Evolutionary conservation across 2,888 invertebrate species (phyloP), one percentile per base, ranked within the genome.

Genomic region (Xanthia togata): DNA sequence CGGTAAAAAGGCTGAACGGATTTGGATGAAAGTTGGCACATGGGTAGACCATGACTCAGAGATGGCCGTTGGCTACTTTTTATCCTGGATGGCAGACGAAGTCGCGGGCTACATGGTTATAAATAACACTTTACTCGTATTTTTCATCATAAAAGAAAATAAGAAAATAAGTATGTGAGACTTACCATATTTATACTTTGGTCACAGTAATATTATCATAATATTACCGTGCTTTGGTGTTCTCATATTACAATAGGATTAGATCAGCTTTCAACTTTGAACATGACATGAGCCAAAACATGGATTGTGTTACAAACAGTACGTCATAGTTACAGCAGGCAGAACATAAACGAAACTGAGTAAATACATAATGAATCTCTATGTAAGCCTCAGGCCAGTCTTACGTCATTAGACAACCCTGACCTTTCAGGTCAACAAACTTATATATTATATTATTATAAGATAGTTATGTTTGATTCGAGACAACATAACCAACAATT

Each of bases 301-400:
- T 14, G 9, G 20, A 11, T 65, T 71, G 26, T 38, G n/a, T 14
- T 38, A 26, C n/a, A 31, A 64, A 50, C 47, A 64, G 31, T 11
- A 14, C 47, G n/a, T 17, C 73, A 55, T 31, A 53, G 14, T 74
- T 26, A 20, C 20, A 44, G n/a, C 41, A 50, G 11, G 20, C 9
- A 47, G 23, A 75, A 63, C 55, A 63, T 35, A 26, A 38, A 14
- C 5, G 20, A 20, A 41, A 31, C 20, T 50, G 31, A 60, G 57
- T 73, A 74, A 75, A 77, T 69, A 77, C 14, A 23, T 31, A 63
- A 69, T 41, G 20, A 50, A 62, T 57, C 12, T 63, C 14, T 31
- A 55, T 69, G 20, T 78, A 57, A 50, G 23, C 20, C 47, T 26
- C 6, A 26, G 44, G 26, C 47, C 26, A 23, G 31, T n/a, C n/a